These are phyloP conservation scores for Heterochromis multidens DNA, from an alignment of 2,113 vertebrate genomes.

Conservation along the genomic window DNA sequence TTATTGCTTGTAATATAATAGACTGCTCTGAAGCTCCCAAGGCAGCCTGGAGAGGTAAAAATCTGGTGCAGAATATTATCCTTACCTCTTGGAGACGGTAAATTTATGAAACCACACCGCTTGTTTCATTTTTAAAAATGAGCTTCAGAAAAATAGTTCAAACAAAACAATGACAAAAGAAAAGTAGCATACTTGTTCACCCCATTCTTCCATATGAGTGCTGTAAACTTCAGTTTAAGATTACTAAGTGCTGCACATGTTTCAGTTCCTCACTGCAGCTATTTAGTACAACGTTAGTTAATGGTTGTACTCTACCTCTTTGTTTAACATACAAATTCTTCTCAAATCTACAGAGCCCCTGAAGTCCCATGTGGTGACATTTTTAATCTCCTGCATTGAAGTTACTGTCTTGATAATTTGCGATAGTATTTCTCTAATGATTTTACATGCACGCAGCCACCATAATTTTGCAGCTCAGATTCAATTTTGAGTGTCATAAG, in stretches of 20 bases:
- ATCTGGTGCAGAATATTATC: not conserved
- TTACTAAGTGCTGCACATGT: not conserved
- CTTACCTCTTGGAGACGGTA: not conserved
- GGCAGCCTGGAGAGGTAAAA: not conserved
- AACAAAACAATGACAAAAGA: not conserved
- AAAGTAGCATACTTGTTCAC: not conserved
- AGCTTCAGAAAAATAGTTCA: not conserved
- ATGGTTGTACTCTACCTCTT: rapidly evolving
- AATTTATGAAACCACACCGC: not conserved
- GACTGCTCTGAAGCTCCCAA: not conserved
- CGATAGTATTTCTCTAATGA: not conserved
- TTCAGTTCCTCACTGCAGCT: not conserved
- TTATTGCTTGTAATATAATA: not conserved
- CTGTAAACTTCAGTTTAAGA: not conserved
- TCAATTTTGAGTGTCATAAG: not conserved
- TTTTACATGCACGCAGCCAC: not conserved
- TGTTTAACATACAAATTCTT: not conserved
- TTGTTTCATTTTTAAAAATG: not conserved
- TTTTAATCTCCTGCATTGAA: not conserved
- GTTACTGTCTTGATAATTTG: not conserved
- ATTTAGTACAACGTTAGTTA: not conserved
- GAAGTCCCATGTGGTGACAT: not conserved
- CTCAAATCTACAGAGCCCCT: not conserved
- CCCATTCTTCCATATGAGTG: not conserved
- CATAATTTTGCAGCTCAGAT: not conserved